A percentile compares a stretch with the other conserved stretches of the same genome.
Evolutionary conservation across 2,888 invertebrate genomes (phyloP).

Genomic region (Cheiracanthium punctorium): DNA sequence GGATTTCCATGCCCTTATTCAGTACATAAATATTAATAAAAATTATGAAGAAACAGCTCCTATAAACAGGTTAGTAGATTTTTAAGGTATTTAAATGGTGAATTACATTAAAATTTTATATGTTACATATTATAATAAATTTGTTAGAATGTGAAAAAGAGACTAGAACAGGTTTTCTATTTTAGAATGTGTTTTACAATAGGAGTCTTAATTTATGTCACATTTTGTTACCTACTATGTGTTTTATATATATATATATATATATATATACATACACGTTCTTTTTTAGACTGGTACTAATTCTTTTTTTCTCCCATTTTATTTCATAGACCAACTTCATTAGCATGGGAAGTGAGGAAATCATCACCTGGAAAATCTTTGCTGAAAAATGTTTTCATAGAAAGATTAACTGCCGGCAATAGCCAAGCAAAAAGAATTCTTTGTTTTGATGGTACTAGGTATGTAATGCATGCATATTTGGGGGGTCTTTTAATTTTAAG

Average conservation of each 20-base stretch:
- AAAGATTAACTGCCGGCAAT: slow-evolving; percentile 53
- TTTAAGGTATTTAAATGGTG: no score
- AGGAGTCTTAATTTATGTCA: no score
- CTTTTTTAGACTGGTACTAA: no score
- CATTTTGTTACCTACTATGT: slow-evolving; percentile 1
- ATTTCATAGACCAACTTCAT: slow-evolving; percentile 83
- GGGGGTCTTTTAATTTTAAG: no score
- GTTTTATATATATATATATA: background rate
- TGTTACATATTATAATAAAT: no score
- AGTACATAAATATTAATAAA: slow-evolving; percentile 95
- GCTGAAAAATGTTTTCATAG: slow-evolving; percentile 59
- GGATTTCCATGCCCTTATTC: slow-evolving; percentile 94
- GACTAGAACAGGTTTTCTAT: no score
- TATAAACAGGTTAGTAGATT: slow-evolving; percentile 80
- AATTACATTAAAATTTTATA: no score
- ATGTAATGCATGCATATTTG: no score
- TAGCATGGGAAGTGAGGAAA: slow-evolving; percentile 97
- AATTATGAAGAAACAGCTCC: slow-evolving; percentile 93
- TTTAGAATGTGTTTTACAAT: no score
- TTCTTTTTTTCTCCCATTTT: background rate
- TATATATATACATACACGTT: background rate
- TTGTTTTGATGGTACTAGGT: slow-evolving; percentile 52
- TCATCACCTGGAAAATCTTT: slow-evolving; percentile 81
- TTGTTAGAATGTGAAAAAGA: no score
- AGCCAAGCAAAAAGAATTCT: slow-evolving; percentile 50